phyloP scores from a whole-genome alignment of 2,797 vertebrate genomes.

The Mormyrus proboscirostris region DNA sequence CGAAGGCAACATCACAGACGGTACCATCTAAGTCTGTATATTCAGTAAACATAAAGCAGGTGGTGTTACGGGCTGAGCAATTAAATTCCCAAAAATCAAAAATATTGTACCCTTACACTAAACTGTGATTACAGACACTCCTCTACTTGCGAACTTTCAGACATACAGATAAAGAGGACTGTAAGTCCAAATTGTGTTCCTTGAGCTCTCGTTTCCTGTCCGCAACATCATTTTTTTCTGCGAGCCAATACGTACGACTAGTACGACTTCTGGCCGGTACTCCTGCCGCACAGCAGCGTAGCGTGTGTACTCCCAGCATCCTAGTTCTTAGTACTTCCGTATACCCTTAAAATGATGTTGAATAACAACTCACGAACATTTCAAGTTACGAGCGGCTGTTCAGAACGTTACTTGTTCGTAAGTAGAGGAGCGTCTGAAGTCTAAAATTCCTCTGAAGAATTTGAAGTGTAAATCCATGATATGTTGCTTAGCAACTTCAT shows the following conservation, averaged over 20 bases:
- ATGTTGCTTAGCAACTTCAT: not conserved
- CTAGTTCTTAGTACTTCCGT: not conserved
- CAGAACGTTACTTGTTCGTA: not conserved
- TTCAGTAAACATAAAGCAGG: not conserved
- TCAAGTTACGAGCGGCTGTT: not conserved
- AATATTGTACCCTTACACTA: not conserved
- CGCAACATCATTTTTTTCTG: not conserved
- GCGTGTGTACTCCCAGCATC: not conserved
- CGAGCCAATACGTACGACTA: not conserved
- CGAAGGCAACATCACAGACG: not conserved
- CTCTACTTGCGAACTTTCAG: not conserved
- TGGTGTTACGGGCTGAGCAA: not conserved
- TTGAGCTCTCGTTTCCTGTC: not conserved
- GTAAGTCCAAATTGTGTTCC: not conserved
- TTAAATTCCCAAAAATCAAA: not conserved
- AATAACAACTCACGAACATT: not conserved
- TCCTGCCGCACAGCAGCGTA: not conserved
- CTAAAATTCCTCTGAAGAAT: not conserved
- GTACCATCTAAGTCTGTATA: not conserved
- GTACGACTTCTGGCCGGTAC: not conserved
- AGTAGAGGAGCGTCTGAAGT: not conserved
- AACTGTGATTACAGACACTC: not conserved
- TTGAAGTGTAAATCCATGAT: not conserved
- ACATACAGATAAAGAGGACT: not conserved
- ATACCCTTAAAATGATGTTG: not conserved